Percentiles rank a stretch among this genome's conserved stretches.
Evolutionary conservation across 2,113 vertebrate species (phyloP).

Genomic region (Eulacestoma nigropectus): DNA sequence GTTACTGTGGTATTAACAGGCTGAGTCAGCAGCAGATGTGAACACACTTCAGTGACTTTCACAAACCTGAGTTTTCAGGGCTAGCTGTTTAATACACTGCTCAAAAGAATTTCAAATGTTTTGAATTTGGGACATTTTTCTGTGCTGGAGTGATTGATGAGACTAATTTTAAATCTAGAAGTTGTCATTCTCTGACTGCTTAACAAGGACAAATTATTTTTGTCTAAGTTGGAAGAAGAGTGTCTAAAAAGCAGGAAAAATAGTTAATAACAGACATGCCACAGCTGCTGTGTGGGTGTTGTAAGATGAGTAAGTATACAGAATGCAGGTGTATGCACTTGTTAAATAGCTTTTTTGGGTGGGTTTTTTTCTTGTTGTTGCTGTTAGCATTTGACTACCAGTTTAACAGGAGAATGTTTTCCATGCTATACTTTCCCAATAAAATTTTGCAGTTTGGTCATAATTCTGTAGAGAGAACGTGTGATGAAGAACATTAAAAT

Average conservation of each 20-base stretch:
- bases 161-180: not conserved
- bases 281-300: conserved; percentile 14
- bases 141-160: not conserved
- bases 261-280: not conserved
- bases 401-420: not conserved
- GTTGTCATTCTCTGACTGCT: not conserved
- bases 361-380: not conserved
- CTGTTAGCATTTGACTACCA: not conserved
- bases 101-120: not conserved
- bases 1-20: not conserved
- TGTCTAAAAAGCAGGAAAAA: not conserved
- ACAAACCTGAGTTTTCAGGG: not conserved
- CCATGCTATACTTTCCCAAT: not conserved
- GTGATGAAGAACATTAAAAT: not conserved
- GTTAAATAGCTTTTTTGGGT: not conserved
- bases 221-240: not conserved
- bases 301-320: not conserved
- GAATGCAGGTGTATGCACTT: not conserved
- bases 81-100: not conserved
- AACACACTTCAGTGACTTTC: not conserved
- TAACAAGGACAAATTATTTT: conserved; percentile 38
- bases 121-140: not conserved
- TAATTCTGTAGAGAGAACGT: not conserved
- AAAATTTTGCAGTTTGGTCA: not conserved
- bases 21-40: not conserved